These are phyloP conservation scores for Zaprionus nigranus DNA, from an alignment of 1,140 invertebrate genomes.

Conservation along the genomic window DNA sequence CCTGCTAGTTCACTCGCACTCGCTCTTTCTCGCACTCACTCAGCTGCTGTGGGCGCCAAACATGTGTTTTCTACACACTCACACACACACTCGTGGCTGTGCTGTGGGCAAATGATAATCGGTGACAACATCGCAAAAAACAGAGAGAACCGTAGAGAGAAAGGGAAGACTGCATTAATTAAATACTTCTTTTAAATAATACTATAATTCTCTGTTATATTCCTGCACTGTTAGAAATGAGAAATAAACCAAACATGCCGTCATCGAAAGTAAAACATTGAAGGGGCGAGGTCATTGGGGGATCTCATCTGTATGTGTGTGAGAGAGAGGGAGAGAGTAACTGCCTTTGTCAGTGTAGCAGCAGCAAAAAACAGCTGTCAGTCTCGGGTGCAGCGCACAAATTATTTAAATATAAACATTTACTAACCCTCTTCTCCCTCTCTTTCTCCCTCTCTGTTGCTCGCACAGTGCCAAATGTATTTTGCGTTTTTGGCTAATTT, in stretches of 20 bases:
- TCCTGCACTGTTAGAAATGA: neutral
- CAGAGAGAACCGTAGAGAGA: neutral
- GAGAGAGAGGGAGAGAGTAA: neutral
- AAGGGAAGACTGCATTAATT: constrained; percentile 30
- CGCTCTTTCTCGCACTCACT: constrained; percentile 66
- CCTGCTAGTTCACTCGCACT: constrained; percentile 68
- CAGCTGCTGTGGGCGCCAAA: constrained; percentile 77
- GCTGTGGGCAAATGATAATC: constrained; percentile 29
- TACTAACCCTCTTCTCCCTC: neutral
- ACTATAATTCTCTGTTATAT: constrained; percentile 10
- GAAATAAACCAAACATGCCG: constrained; percentile 53
- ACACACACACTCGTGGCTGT: neutral
- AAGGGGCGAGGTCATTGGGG: constrained; percentile 55
- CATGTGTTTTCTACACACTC: constrained; percentile 68
- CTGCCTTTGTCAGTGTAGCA: neutral
- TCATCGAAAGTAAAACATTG: constrained; percentile 59
- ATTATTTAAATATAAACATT: constrained; percentile 48
- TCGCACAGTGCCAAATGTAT: constrained; percentile 41
- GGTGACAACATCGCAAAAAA: constrained; percentile 45
- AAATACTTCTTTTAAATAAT: constrained; percentile 31
- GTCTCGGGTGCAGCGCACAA: constrained; percentile 21
- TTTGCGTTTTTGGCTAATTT: constrained; percentile 57
- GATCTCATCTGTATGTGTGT: neutral
- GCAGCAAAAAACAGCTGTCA: constrained; percentile 62
- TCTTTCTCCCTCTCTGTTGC: neutral